phyloP scores from a whole-genome alignment of 1,140 invertebrate genomes.

The Tribolium castaneum region DNA sequence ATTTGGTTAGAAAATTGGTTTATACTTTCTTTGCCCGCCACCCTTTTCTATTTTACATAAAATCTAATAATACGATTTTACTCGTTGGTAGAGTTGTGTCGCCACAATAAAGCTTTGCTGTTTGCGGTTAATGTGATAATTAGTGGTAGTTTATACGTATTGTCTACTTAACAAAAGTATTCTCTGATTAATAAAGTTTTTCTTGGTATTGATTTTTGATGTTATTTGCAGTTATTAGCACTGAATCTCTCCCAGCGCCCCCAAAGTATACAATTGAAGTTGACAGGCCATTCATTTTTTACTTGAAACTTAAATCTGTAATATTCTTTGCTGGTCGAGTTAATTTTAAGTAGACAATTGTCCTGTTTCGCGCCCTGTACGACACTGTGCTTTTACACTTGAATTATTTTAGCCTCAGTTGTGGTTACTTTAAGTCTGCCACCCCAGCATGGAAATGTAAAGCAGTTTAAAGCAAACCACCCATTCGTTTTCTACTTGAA shows the following conservation, averaged over 20 bases:
- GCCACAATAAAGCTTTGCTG: background rate
- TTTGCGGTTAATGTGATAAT: background rate
- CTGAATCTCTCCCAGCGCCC: too few species aligned
- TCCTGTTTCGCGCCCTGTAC: too few species aligned
- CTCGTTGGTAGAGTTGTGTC: background rate
- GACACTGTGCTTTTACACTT: background rate
- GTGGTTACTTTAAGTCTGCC: conserved; percentile 23
- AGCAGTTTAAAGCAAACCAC: conserved; percentile 1
- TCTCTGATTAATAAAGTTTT: background rate
- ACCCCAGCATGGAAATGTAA: background rate
- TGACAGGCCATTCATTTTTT: too few species aligned
- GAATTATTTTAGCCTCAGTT: conserved; percentile 6
- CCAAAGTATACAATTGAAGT: too few species aligned
- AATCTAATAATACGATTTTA: background rate
- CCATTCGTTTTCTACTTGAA: conserved; percentile 7
- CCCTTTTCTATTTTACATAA: conserved; percentile 32
- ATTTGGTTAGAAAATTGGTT: conserved; percentile 33
- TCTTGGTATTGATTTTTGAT: background rate
- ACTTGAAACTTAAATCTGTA: too few species aligned
- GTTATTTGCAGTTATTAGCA: too few species aligned
- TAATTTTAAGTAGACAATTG: too few species aligned
- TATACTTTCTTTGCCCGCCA: conserved; percentile 13
- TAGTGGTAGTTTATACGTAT: background rate
- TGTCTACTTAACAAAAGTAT: background rate
- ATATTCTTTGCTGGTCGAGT: too few species aligned